These are phyloP conservation scores for Neodiprion virginianus DNA, from an alignment of 1,140 invertebrate genomes.

Conservation along the genomic window DNA sequence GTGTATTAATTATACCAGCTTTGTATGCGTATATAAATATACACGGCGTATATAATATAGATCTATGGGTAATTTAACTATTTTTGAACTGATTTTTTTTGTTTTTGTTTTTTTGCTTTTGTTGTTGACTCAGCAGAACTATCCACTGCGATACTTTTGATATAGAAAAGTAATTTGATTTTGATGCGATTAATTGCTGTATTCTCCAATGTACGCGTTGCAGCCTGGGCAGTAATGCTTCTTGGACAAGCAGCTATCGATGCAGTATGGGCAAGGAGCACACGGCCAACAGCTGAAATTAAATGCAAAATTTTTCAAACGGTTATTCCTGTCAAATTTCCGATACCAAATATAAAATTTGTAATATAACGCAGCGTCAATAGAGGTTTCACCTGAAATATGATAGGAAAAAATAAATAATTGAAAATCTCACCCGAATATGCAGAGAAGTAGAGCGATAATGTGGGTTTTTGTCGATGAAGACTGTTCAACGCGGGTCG, in stretches of 20 bases:
- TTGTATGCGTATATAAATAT: too few species aligned
- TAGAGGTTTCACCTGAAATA: not conserved
- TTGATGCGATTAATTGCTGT: slow-evolving; percentile 47
- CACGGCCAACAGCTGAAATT: slow-evolving; percentile 68
- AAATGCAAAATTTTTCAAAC: slow-evolving; percentile 24
- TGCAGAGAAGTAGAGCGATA: slow-evolving; percentile 65
- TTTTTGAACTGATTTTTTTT: too few species aligned
- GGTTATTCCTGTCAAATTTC: not conserved
- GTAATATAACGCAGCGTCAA: too few species aligned
- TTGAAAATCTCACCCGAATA: slow-evolving; percentile 58
- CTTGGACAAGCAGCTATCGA: slow-evolving; percentile 68
- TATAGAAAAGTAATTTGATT: too few species aligned
- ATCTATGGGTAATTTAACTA: too few species aligned
- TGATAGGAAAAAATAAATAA: not conserved
- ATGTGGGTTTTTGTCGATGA: slow-evolving; percentile 66
- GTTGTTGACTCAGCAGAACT: too few species aligned
- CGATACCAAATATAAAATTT: not conserved
- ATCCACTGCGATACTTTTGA: too few species aligned
- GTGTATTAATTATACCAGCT: too few species aligned
- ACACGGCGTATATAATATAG: too few species aligned
- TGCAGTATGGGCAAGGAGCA: slow-evolving; percentile 70
- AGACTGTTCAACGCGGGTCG: slow-evolving; percentile 60
- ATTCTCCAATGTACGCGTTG: slow-evolving; percentile 67
- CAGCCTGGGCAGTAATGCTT: slow-evolving; percentile 75
- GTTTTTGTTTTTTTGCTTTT: too few species aligned